Conservation (phyloP, 1,140 invertebrate species). For the Megathymus violae region DNA sequence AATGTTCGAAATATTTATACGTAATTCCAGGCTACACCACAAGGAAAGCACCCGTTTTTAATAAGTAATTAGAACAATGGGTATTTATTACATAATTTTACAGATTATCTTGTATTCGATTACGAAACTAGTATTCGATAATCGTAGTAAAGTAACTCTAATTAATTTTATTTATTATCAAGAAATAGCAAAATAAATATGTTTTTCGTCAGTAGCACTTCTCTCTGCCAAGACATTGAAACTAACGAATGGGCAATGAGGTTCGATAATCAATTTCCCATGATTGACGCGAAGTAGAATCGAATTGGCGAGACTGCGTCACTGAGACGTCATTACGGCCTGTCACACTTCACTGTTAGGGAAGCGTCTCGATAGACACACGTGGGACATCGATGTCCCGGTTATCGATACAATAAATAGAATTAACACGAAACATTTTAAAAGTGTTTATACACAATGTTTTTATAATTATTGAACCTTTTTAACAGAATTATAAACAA, state of each 20-base stretch:
- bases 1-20: too few relatives aligned
- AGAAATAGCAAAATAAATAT: slow-evolving; percentile 1
- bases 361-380: slow-evolving; percentile 25
- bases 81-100: too few relatives aligned
- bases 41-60: too few relatives aligned
- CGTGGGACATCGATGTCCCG: slow-evolving; percentile 2
- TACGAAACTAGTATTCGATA: too few relatives aligned
- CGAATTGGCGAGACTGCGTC: slow-evolving; percentile 64
- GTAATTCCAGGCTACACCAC: too few relatives aligned
- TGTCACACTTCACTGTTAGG: slow-evolving; percentile 57
- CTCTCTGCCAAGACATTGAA: slow-evolving; percentile 20
- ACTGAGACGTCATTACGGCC: slow-evolving; percentile 65
- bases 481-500: too few relatives aligned
- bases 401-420: slow-evolving; percentile 17
- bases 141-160: background rate
- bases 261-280: slow-evolving; percentile 55
- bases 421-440: slow-evolving; percentile 4
- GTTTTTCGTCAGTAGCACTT: background rate
- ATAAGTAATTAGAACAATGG: too few relatives aligned
- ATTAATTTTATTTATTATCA: slow-evolving; percentile 3
- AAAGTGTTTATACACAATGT: too few relatives aligned
- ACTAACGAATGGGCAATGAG: slow-evolving; percentile 46
- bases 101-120: too few relatives aligned
- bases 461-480: too few relatives aligned
- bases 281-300: slow-evolving; percentile 62